Percentiles rank a stretch among this genome's conserved stretches.
Evolutionary conservation across 1,140 invertebrate genomes (phyloP).

Genomic region (Gonioctena quinquepunctata): DNA sequence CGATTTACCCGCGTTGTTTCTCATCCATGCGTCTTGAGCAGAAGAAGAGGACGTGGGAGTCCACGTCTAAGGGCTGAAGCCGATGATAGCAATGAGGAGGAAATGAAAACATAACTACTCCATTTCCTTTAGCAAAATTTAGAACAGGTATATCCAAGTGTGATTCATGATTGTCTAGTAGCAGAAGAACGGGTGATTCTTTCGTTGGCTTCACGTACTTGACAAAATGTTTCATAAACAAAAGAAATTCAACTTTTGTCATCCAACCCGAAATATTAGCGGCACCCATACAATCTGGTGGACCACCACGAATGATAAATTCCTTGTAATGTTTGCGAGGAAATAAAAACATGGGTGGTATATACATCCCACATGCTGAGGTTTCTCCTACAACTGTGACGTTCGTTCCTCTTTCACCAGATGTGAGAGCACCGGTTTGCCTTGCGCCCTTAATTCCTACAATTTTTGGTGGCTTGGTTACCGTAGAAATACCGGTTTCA

Average conservation of each 20-base stretch:
- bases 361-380: slow-evolving; percentile 43
- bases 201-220: slow-evolving; percentile 40
- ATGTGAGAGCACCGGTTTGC: slow-evolving; percentile 1
- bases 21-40: slow-evolving; percentile 44
- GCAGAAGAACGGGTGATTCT: slow-evolving; percentile 42
- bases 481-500: slow-evolving; percentile 27
- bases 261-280: slow-evolving; percentile 21
- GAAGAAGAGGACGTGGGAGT: slow-evolving; percentile 49
- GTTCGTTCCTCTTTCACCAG: neutral
- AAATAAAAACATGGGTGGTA: slow-evolving; percentile 56
- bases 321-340: slow-evolving; percentile 26
- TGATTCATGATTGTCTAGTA: slow-evolving; percentile 41
- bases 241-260: slow-evolving; percentile 31
- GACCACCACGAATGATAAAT: slow-evolving; percentile 14
- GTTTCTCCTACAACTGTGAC: slow-evolving; percentile 35
- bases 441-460: slow-evolving; percentile 3
- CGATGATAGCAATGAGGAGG: slow-evolving; percentile 54
- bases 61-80: slow-evolving; percentile 55
- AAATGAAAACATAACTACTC: slow-evolving; percentile 52
- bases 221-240: slow-evolving; percentile 50
- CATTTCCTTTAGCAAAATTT: slow-evolving; percentile 42
- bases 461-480: slow-evolving; percentile 16
- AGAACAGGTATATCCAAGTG: slow-evolving; percentile 35
- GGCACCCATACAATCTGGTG: slow-evolving; percentile 14
- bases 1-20: slow-evolving; percentile 19